Conservation (phyloP, 2,888 invertebrate species). For the Acanthoscelides obtectus region DNA sequence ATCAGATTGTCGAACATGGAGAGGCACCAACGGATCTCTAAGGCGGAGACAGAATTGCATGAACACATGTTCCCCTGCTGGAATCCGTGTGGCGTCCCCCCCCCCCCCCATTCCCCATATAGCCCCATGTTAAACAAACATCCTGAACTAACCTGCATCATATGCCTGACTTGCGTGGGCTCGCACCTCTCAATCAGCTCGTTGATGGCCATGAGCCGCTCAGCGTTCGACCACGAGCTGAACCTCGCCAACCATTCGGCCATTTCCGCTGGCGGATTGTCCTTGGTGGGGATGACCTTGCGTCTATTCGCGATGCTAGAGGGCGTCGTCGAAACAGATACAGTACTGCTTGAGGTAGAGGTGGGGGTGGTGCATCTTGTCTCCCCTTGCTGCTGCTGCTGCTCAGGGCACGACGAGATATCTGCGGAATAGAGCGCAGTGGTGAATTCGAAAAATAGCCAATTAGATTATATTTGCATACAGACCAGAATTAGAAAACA, state of each 20-base stretch:
- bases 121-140: too few relatives aligned
- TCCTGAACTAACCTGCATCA: conserved; percentile 77
- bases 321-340: conserved; percentile 12
- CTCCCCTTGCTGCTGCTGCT: not conserved
- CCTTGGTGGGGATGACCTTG: conserved; percentile 68
- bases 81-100: too few relatives aligned
- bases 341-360: not conserved
- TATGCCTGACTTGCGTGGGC: conserved; percentile 85
- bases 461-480: too few relatives aligned
- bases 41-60: too few relatives aligned
- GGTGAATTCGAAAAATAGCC: too few relatives aligned
- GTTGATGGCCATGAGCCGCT: conserved; percentile 84
- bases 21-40: too few relatives aligned
- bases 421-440: not conserved
- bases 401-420: not conserved
- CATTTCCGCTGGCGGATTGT: conserved; percentile 74
- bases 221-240: conserved; percentile 82
- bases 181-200: conserved; percentile 83
- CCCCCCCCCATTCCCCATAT: too few relatives aligned
- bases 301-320: conserved; percentile 24
- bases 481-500: too few relatives aligned
- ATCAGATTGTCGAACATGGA: too few relatives aligned
- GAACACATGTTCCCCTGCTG: too few relatives aligned
- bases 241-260: conserved; percentile 71
- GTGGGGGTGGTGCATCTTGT: not conserved